phyloP scores from a whole-genome alignment of 2,797 vertebrate genomes.

The Arrhamphus sclerolepis region DNA sequence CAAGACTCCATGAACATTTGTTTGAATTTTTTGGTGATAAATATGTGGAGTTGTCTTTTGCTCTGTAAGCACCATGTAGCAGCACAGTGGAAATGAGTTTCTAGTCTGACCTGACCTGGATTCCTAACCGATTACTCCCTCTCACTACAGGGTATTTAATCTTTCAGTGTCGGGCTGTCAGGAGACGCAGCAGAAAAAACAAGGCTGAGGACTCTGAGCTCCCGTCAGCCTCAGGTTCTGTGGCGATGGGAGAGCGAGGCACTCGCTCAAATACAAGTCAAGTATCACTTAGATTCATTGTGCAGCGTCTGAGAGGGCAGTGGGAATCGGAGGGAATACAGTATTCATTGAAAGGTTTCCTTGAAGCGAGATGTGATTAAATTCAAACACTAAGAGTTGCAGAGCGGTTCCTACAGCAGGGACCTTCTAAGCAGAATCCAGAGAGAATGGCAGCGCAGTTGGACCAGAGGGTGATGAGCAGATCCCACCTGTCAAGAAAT shows the following conservation, averaged over 20 bases:
- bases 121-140: constrained; percentile 42
- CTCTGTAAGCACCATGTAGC: constrained; percentile 8
- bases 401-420: background rate
- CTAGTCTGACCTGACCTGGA: constrained; percentile 58
- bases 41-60: constrained; percentile 5
- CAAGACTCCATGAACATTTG: too few species aligned
- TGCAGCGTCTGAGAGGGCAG: constrained; percentile 1
- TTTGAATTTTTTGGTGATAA: constrained; percentile 6
- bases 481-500: too few species aligned
- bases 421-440: constrained; percentile 4
- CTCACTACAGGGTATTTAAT: constrained; percentile 57
- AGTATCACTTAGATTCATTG: constrained; percentile 15
- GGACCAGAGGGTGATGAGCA: too few species aligned
- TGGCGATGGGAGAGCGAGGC: constrained; percentile 26
- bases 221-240: constrained; percentile 47
- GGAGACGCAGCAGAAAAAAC: constrained; percentile 30
- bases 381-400: background rate
- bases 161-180: constrained; percentile 51
- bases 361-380: constrained; percentile 1
- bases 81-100: constrained; percentile 14
- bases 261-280: constrained; percentile 2
- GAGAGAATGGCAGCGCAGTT: background rate
- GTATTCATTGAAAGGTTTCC: constrained; percentile 5
- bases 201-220: constrained; percentile 24
- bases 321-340: constrained; percentile 11